phyloP scores from a whole-genome alignment of 2,888 invertebrate genomes.

The Abrostola tripartita region DNA sequence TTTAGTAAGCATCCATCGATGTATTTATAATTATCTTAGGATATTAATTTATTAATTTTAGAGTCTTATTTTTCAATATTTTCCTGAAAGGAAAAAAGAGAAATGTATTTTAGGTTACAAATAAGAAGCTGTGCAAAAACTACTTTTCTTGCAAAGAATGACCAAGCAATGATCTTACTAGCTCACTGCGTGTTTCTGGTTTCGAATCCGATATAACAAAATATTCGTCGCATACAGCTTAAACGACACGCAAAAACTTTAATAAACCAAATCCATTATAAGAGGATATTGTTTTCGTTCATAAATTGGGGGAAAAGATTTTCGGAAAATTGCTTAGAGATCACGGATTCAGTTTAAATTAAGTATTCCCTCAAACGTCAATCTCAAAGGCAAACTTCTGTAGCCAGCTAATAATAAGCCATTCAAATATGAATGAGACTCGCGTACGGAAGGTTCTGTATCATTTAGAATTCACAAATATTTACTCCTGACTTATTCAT shows the following conservation, averaged over 20 bases:
- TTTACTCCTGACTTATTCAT: no score
- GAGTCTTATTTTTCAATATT: no score
- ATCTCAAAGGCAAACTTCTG: conserved; percentile 26
- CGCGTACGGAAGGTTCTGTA: conserved; percentile 6
- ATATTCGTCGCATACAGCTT: background rate
- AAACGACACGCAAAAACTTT: conserved; percentile 5
- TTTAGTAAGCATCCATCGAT: no score
- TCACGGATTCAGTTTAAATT: conserved; percentile 26
- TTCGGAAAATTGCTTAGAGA: conserved; percentile 17
- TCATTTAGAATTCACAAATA: background rate
- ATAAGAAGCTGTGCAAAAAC: no score
- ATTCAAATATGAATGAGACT: conserved; percentile 7
- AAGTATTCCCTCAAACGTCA: conserved; percentile 36
- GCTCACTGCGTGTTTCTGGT: no score
- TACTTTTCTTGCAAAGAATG: background rate
- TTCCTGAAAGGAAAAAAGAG: conserved; percentile 13
- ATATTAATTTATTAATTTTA: no score
- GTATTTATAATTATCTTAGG: no score
- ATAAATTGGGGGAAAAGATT: conserved; percentile 14
- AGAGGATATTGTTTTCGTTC: conserved; percentile 16
- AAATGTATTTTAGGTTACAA: no score
- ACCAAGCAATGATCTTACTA: background rate
- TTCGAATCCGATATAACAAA: background rate
- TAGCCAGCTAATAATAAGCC: conserved; percentile 11
- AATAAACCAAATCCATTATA: conserved; percentile 23